phyloP scores from a whole-genome alignment of 2,113 vertebrate species.

The Agapornis roseicollis region DNA sequence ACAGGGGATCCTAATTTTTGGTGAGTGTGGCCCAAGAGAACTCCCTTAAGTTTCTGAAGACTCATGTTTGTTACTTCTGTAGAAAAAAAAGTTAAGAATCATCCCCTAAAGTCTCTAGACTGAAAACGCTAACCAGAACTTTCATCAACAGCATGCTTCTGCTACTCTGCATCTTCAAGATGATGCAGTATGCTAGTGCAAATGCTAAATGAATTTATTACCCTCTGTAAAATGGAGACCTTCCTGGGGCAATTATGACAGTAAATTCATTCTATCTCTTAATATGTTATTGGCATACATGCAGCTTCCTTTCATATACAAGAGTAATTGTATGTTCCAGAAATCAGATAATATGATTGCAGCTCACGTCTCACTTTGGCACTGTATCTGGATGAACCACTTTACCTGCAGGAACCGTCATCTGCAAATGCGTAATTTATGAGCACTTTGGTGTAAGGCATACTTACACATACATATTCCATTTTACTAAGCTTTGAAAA shows the following conservation, averaged over 20 bases:
- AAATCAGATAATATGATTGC: constrained; percentile 3
- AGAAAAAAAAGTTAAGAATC: background rate
- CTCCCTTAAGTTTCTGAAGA: background rate
- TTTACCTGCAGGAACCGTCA: background rate
- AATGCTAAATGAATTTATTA: background rate
- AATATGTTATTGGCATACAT: background rate
- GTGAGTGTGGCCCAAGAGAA: background rate
- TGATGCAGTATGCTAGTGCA: background rate
- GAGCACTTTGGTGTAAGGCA: background rate
- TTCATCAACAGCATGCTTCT: background rate
- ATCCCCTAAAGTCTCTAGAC: background rate
- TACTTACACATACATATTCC: background rate
- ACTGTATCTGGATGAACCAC: background rate
- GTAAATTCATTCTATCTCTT: background rate
- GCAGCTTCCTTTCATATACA: background rate
- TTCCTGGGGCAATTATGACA: background rate
- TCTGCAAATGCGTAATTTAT: background rate
- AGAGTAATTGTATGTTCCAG: background rate
- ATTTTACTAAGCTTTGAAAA: background rate
- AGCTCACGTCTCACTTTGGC: background rate
- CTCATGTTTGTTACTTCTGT: background rate
- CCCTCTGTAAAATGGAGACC: background rate
- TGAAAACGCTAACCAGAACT: background rate
- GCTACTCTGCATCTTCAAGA: background rate
- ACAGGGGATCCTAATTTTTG: background rate